Conservation (phyloP, 2,113 vertebrate genomes). For the Lycaon pictus region DNA sequence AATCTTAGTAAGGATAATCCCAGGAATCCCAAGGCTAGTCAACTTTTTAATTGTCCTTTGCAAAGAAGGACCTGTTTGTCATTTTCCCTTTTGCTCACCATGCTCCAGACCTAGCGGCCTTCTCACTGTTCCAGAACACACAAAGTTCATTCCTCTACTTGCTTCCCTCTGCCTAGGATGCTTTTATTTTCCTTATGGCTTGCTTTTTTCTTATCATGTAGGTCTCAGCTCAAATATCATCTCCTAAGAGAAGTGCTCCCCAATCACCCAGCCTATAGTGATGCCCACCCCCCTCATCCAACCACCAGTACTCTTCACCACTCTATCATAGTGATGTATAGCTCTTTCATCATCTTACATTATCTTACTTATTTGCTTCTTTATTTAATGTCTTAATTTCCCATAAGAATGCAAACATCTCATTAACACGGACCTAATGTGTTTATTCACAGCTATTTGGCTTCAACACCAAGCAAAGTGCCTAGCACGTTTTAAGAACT, state of each 20-base stretch:
- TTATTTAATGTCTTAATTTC: not conserved
- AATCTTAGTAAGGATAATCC: not conserved
- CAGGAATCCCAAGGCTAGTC: not conserved
- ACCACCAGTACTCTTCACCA: not conserved
- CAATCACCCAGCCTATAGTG: not conserved
- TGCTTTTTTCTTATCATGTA: not conserved
- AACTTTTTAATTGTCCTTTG: not conserved
- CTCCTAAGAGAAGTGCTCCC: not conserved
- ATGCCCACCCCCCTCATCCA: too few species aligned
- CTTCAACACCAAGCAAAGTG: not conserved
- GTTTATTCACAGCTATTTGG: not conserved
- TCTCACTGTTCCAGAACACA: not conserved
- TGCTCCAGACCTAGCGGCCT: accelerated
- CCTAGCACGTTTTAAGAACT: not conserved
- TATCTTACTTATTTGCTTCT: not conserved
- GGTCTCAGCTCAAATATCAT: not conserved
- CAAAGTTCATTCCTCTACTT: not conserved
- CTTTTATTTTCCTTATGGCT: not conserved
- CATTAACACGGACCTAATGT: not conserved
- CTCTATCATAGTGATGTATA: not conserved
- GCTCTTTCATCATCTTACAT: not conserved
- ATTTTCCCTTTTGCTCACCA: not conserved
- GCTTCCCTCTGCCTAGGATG: not conserved
- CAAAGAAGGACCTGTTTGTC: not conserved
- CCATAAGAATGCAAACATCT: slow-evolving; percentile 3